A percentile compares a stretch with the other conserved stretches of the same genome.
phyloP scores from a whole-genome alignment of 2,113 vertebrate genomes.

The Pelodiscus sinensis region DNA sequence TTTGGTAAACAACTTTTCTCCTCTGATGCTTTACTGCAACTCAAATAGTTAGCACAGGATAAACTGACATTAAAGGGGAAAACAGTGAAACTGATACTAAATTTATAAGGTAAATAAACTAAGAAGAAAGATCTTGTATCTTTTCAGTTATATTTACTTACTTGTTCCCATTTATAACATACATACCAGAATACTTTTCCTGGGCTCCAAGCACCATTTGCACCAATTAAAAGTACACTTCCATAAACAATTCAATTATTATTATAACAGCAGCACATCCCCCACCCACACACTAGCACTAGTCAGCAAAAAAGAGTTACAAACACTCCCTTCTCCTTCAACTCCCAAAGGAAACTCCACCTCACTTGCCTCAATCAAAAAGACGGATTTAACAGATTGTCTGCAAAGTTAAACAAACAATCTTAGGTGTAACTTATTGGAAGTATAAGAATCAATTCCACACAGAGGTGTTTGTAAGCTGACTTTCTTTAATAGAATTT shows the following conservation, averaged over 20 bases:
- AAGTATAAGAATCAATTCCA: constrained; percentile 55
- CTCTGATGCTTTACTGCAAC: background rate
- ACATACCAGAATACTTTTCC: constrained; percentile 64
- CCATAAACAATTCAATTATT: constrained; percentile 69
- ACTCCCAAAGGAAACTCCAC: constrained; percentile 73
- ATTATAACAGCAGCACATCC: constrained; percentile 50
- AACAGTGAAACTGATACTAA: background rate
- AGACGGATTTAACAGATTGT: constrained; percentile 32
- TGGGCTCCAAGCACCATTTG: constrained; percentile 65
- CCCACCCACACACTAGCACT: constrained; percentile 66
- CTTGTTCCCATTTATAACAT: constrained; percentile 55
- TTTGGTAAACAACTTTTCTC: background rate
- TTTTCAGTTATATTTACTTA: constrained; percentile 56
- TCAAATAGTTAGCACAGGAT: background rate
- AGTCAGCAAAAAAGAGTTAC: constrained; percentile 68
- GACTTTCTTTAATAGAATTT: constrained; percentile 27
- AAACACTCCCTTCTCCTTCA: constrained; percentile 66
- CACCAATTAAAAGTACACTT: constrained; percentile 67
- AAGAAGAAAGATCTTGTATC: constrained; percentile 16
- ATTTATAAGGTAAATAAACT: constrained; percentile 50
- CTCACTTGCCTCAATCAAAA: constrained; percentile 55
- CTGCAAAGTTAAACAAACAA: constrained; percentile 60
- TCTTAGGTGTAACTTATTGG: constrained; percentile 53
- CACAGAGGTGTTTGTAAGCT: background rate
- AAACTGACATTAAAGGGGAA: constrained; percentile 1